These are phyloP conservation scores for Zosterops hypoxanthus DNA, from an alignment of 2,113 vertebrate species.

Conservation along the genomic window DNA sequence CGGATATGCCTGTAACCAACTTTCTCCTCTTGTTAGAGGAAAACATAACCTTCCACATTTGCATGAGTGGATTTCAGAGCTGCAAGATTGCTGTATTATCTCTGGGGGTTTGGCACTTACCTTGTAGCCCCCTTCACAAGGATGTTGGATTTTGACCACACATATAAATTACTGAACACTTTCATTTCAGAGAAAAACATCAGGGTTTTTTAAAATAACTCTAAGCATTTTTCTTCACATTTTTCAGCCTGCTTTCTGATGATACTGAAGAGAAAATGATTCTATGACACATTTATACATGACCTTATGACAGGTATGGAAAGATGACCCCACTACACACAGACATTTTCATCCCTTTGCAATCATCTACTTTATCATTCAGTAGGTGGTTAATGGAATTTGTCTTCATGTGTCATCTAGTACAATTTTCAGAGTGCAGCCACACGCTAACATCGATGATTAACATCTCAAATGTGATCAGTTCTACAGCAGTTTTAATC, in stretches of 20 bases:
- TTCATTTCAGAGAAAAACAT: neutral
- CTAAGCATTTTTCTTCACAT: neutral
- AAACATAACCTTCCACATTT: neutral
- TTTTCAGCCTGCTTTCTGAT: neutral
- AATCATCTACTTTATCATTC: neutral
- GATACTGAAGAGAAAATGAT: neutral
- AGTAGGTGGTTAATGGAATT: conserved; percentile 16
- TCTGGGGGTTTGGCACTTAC: neutral
- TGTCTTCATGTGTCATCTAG: neutral
- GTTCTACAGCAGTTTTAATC: conserved; percentile 16
- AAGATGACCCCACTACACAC: neutral
- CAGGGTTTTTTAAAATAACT: neutral
- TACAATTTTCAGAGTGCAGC: neutral
- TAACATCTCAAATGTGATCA: neutral
- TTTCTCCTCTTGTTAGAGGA: neutral
- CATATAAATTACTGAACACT: neutral
- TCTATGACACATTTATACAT: neutral
- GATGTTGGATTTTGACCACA: neutral
- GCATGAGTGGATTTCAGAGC: neutral
- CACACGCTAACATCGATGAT: neutral
- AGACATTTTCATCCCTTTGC: neutral
- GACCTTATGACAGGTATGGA: neutral
- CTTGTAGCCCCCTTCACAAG: neutral
- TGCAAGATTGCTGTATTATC: neutral
- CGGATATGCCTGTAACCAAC: neutral